Conservation (phyloP, 2,113 vertebrate genomes). For the Chloebia gouldiae region DNA sequence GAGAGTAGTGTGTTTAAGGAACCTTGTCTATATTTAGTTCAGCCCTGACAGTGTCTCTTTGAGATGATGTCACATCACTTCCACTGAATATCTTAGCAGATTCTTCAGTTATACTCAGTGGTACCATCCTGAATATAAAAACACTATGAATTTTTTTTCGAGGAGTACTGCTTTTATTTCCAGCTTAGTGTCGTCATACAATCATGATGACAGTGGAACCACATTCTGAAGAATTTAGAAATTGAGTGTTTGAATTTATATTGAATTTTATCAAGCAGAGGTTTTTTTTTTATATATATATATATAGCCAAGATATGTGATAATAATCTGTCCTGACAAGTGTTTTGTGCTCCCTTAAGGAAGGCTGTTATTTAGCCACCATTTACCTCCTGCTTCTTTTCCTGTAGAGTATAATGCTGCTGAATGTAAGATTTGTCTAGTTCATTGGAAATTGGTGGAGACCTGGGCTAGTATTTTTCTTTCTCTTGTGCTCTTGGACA, state of each 20-base stretch:
- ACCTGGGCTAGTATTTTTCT: neutral
- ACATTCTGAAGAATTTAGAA: neutral
- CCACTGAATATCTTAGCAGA: neutral
- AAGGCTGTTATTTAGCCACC: neutral
- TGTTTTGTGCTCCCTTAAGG: neutral
- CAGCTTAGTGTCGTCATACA: neutral
- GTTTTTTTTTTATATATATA: neutral
- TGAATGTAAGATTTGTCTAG: neutral
- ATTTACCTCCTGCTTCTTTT: neutral
- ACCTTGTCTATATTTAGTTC: neutral
- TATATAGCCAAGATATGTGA: neutral
- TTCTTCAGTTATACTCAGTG: neutral
- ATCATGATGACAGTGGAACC: neutral
- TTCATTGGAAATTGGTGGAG: neutral
- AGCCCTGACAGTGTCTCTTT: neutral
- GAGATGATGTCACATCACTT: neutral
- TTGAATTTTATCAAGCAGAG: neutral
- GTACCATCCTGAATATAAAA: neutral
- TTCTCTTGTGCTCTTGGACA: neutral
- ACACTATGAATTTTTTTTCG: fast-evolving
- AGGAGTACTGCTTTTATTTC: neutral
- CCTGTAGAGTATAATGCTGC: neutral
- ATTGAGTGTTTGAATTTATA: neutral
- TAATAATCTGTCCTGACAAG: neutral
- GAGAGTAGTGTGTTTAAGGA: neutral